These are phyloP conservation scores for Agapornis canus DNA, from an alignment of 2,797 vertebrate genomes.

Conservation along the genomic window DNA sequence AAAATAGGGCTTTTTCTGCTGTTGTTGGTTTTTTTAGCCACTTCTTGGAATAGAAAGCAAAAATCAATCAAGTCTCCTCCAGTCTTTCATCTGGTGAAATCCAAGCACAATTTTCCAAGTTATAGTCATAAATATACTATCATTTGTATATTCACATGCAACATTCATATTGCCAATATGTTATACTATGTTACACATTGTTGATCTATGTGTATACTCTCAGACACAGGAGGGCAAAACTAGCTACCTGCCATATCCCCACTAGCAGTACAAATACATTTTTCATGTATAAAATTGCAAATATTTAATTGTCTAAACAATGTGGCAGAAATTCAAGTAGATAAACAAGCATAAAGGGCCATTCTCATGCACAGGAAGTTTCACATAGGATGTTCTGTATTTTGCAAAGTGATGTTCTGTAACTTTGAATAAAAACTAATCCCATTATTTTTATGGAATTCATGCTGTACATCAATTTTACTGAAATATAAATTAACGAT, in stretches of 20 bases:
- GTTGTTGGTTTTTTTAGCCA: neutral
- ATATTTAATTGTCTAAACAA: neutral
- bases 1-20: neutral
- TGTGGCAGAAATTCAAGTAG: neutral
- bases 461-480: neutral
- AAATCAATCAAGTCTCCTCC: neutral
- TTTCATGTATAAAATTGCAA: neutral
- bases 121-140: neutral
- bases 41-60: neutral
- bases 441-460: neutral
- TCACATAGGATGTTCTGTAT: neutral
- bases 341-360: neutral
- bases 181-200: neutral
- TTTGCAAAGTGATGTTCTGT: neutral
- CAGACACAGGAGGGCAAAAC: neutral
- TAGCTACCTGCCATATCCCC: neutral
- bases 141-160: neutral
- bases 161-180: neutral
- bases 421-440: neutral
- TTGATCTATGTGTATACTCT: rapidly evolving
- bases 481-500: neutral
- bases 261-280: neutral
- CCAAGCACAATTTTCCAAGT: neutral
- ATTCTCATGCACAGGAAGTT: neutral
- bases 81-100: neutral